These are phyloP conservation scores for Cheirogaleus major DNA, from an alignment of 2,797 vertebrate species.

Conservation along the genomic window DNA sequence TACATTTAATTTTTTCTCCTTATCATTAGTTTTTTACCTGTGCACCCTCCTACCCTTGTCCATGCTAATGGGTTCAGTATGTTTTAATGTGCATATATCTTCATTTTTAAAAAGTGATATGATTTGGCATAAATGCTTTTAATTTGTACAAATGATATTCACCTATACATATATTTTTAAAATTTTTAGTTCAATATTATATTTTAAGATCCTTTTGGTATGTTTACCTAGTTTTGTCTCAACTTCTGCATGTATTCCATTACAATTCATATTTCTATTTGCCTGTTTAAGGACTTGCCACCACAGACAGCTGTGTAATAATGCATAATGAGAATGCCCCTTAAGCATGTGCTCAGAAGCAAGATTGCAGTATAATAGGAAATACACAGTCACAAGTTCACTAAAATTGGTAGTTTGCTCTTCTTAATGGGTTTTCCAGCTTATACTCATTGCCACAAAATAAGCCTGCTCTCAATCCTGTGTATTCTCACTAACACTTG, in stretches of 20 bases:
- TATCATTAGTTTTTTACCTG: background rate
- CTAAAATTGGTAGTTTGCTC: background rate
- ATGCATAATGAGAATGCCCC: background rate
- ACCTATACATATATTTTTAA: background rate
- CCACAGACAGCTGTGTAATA: background rate
- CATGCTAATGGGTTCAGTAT: background rate
- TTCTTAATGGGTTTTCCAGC: background rate
- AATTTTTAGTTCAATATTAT: background rate
- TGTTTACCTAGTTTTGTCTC: background rate
- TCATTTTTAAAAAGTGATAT: background rate
- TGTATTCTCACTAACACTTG: background rate
- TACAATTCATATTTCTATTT: background rate
- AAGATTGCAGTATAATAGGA: background rate
- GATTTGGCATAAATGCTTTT: background rate
- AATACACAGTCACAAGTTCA: background rate
- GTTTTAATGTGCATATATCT: background rate
- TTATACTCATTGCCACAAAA: background rate
- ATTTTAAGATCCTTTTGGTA: background rate
- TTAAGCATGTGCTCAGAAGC: background rate
- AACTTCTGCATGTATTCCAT: background rate
- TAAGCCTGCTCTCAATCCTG: background rate
- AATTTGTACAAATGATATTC: background rate
- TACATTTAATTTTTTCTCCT: background rate
- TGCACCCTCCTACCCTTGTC: background rate
- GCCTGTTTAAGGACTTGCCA: background rate